Conservation (phyloP, 2,888 invertebrate species). For the Agrenia bidenticulata region DNA sequence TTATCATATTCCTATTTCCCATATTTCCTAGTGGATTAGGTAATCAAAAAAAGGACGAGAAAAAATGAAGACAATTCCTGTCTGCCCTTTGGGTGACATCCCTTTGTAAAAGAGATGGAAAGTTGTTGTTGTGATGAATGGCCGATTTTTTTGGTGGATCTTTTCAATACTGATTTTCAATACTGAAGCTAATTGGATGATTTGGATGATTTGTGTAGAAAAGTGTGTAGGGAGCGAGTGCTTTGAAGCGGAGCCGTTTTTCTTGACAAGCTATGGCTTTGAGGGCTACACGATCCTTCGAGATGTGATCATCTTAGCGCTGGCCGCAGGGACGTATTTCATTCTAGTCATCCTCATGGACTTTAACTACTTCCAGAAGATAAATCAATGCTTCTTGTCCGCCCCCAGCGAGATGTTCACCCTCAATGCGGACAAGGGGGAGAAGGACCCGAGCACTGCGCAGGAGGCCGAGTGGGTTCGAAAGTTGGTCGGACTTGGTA, state of each 20-base stretch:
- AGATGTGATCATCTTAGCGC: slow-evolving; percentile 17
- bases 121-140: too few species aligned
- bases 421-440: not conserved
- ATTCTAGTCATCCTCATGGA: slow-evolving; percentile 24
- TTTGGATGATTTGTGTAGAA: slow-evolving; percentile 10
- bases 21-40: too few species aligned
- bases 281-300: slow-evolving; percentile 20
- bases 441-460: slow-evolving; percentile 23
- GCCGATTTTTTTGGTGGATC: too few species aligned
- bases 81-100: too few species aligned
- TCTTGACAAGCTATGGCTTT: slow-evolving; percentile 12
- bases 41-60: too few species aligned
- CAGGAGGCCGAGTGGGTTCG: slow-evolving; percentile 31
- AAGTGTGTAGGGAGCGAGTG: slow-evolving; percentile 14
- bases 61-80: too few species aligned
- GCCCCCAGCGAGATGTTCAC: slow-evolving; percentile 27
- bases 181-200: too few species aligned
- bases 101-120: too few species aligned
- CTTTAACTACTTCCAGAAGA: slow-evolving; percentile 13
- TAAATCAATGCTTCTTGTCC: slow-evolving; percentile 24
- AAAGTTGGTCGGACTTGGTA: slow-evolving; percentile 28
- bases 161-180: too few species aligned
- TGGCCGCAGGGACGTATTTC: slow-evolving; percentile 15
- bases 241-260: slow-evolving; percentile 24
- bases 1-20: too few species aligned